Evolutionary conservation across 2,888 invertebrate species (phyloP), one percentile per base, ranked within the genome.

Genomic region (Encarsia formosa): DNA sequence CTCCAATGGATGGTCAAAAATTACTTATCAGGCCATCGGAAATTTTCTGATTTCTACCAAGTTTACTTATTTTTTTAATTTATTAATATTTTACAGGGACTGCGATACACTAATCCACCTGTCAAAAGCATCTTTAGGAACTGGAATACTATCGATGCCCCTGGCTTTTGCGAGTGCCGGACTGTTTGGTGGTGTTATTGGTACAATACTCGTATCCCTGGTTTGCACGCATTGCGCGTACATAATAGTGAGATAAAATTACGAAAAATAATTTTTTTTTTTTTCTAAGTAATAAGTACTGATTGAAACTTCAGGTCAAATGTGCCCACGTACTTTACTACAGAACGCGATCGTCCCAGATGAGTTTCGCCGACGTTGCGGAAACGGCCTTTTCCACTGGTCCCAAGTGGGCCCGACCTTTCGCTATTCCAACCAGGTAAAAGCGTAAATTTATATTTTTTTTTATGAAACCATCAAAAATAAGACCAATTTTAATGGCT

Each of bases 161-260:
- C 81, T 84, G 51, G 97, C 96, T 11, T 92, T 97, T 72, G 86
- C 84, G 73, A 83, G 86, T 70, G 84, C 93, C 6, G 98, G 98
- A 32, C 78, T 97, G 34, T 76, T 88, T 57, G 79, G 89, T 56
- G 96, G 97, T 42, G 81, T 93, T 57, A 78, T 90, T 63, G 86
- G 90, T 50, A 87, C 96, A 1, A 79, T 94, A 39, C 73, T 91
- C 16, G 90, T 96, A 18, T 92, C 94, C 26, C 74, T 90, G 41
- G 81, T 97, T 50, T 94, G 94, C 81, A 91, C 94, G 26, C 95
- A 97, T 78, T 97, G 96, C 77, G 87, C 95, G 67, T 93, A 96
- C 71, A 83, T 95, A 64, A 79, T 97, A 70, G 87, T 91, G 71
- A 81, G 82, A n/a, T n/a, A n/a, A n/a, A n/a, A n/a, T n/a, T n/a